Percentiles rank a stretch among this genome's conserved stretches.
phyloP scores from a whole-genome alignment of 2,113 vertebrate species.

The Catharus fuscescens region DNA sequence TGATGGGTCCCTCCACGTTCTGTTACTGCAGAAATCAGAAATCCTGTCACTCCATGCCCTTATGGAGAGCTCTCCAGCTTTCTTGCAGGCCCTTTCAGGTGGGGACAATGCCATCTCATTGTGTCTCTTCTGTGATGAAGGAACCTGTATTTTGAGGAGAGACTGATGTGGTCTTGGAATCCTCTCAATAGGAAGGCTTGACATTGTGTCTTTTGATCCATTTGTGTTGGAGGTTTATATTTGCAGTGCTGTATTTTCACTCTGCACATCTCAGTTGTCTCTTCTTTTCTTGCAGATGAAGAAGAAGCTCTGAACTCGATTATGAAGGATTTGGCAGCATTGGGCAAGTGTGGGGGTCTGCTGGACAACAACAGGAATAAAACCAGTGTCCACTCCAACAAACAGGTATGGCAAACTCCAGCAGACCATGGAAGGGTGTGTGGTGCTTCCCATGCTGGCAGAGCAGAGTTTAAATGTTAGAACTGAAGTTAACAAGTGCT shows the following conservation, averaged over 20 bases:
- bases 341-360: conserved; percentile 84
- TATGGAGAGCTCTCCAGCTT: not conserved
- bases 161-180: not conserved
- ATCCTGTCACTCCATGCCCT: not conserved
- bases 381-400: conserved; percentile 77
- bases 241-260: not conserved
- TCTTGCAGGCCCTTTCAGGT: not conserved
- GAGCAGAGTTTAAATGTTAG: not conserved
- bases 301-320: conserved; percentile 91
- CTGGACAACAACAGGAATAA: conserved; percentile 85
- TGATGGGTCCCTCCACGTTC: not conserved
- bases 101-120: not conserved
- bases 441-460: not conserved
- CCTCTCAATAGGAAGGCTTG: not conserved
- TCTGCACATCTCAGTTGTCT: not conserved
- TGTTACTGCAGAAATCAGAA: not conserved
- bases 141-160: not conserved
- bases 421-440: no score
- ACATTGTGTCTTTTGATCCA: not conserved
- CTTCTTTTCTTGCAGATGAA: conserved; percentile 77
- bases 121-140: not conserved
- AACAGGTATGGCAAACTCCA: conserved; percentile 76
- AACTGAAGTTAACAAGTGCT: not conserved
- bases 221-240: not conserved
- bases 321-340: conserved; percentile 90